A percentile compares a stretch with the other conserved stretches of the same genome.
Evolutionary conservation across 1,140 invertebrate species (phyloP).

Genomic region (Calycopis cecrops): DNA sequence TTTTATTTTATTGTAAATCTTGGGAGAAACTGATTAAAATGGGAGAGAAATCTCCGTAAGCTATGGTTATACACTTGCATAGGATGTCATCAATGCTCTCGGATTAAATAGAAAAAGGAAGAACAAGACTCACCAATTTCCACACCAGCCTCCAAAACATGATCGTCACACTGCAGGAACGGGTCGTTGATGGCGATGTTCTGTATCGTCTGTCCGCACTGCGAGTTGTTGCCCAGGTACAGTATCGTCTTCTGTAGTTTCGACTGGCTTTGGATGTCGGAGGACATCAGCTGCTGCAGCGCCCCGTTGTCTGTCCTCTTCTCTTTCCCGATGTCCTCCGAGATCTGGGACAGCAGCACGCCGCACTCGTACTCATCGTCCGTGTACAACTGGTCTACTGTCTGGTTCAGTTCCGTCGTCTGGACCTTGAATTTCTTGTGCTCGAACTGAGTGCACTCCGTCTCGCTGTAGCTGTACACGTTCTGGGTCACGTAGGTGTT

Average conservation of each 20-base stretch:
- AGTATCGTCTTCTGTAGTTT: slow-evolving; percentile 58
- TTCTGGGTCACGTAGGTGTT: slow-evolving; percentile 59
- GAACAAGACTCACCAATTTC: slow-evolving; percentile 39
- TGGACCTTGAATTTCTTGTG: slow-evolving; percentile 39
- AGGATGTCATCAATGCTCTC: no score
- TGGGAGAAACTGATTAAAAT: no score
- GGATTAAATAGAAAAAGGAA: no score
- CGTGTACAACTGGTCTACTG: slow-evolving; percentile 30
- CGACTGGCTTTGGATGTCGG: slow-evolving; percentile 43
- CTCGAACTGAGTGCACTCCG: slow-evolving; percentile 37
- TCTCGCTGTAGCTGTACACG: slow-evolving; percentile 49
- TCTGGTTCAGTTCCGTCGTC: slow-evolving; percentile 23
- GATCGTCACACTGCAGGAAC: slow-evolving; percentile 34
- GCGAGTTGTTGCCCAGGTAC: slow-evolving; percentile 47
- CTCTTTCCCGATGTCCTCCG: slow-evolving; percentile 52
- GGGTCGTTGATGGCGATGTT: slow-evolving; percentile 58
- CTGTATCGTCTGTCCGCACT: slow-evolving; percentile 53
- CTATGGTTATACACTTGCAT: no score
- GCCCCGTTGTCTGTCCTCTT: slow-evolving; percentile 52
- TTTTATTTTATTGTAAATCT: no score
- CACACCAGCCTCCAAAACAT: slow-evolving; percentile 33
- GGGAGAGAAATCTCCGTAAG: no score
- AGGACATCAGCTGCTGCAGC: slow-evolving; percentile 59
- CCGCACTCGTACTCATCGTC: slow-evolving; percentile 52
- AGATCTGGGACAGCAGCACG: slow-evolving; percentile 42